phyloP scores from a whole-genome alignment of 2,113 vertebrate genomes.

The Cricetomys ansorgei region DNA sequence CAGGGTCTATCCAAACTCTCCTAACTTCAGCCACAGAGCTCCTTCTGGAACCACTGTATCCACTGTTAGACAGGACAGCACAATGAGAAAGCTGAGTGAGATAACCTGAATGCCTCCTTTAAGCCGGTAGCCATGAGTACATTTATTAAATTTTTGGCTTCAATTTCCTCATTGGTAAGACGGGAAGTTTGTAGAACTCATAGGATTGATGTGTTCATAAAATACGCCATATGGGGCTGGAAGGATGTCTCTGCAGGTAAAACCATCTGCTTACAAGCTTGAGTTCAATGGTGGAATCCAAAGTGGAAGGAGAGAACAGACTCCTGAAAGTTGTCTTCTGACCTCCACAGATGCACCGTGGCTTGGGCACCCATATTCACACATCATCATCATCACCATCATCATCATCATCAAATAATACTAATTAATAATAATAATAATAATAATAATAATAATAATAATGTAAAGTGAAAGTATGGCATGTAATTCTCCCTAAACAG shows the following conservation, averaged over 20 bases:
- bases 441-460: not conserved
- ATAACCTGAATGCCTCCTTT: not conserved
- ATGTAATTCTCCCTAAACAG: not conserved
- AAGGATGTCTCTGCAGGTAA: not conserved
- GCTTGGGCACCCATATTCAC: not conserved
- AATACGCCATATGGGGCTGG: not conserved
- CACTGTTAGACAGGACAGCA: not conserved
- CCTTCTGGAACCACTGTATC: not conserved
- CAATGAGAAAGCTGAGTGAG: not conserved
- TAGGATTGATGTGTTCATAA: not conserved
- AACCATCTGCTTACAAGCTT: not conserved
- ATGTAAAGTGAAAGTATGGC: not conserved
- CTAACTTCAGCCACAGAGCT: not conserved
- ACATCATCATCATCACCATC: too few species aligned
- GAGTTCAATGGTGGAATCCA: not conserved
- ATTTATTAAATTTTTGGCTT: conserved; percentile 3
- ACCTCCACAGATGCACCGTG: not conserved
- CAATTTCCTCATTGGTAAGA: conserved; percentile 23
- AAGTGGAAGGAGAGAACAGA: not conserved
- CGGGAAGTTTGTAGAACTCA: not conserved
- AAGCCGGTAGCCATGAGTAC: not conserved
- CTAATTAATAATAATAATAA: not conserved
- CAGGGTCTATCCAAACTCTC: not conserved
- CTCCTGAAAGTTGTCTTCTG: not conserved
- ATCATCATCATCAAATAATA: too few species aligned